Evolutionary conservation across 2,113 vertebrate species (phyloP).

Genomic region (Ictalurus punctatus): DNA sequence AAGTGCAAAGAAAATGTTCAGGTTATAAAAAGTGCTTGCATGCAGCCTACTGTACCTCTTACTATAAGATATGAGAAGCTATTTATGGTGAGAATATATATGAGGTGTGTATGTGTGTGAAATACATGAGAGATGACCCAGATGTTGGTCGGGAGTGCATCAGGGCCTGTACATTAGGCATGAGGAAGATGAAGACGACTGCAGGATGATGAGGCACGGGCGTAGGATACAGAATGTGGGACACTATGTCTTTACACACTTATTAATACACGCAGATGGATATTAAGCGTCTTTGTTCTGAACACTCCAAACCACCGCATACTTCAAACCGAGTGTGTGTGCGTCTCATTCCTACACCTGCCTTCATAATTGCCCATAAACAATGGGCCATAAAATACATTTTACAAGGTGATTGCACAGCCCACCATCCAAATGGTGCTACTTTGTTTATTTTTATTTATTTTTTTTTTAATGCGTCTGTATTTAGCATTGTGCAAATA

Average conservation of each 20-base stretch:
- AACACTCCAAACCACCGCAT: neutral
- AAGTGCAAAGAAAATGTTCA: conserved; percentile 17
- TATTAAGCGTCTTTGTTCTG: conserved; percentile 20
- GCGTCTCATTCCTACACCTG: conserved; percentile 38
- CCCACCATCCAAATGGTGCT: conserved; percentile 22
- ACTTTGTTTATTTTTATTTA: neutral
- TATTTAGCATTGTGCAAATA: conserved; percentile 21
- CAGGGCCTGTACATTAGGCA: conserved; percentile 63
- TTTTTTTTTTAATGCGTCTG: conserved; percentile 1
- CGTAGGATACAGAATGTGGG: conserved; percentile 67
- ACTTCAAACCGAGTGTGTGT: neutral
- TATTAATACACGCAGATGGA: conserved; percentile 30
- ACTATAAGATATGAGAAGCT: conserved; percentile 36
- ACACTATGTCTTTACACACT: conserved; percentile 19
- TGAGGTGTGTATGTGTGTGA: conserved; percentile 37
- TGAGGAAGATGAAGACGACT: conserved; percentile 45
- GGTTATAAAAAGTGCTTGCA: neutral
- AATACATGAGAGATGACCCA: conserved; percentile 71
- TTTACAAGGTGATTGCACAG: conserved; percentile 32
- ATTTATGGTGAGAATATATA: conserved; percentile 22
- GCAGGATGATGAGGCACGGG: conserved; percentile 29
- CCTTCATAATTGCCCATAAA: conserved; percentile 51
- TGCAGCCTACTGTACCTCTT: neutral
- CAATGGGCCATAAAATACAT: conserved; percentile 35
- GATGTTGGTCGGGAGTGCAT: conserved; percentile 76